Conservation (phyloP, 2,888 invertebrate species). For the Kryphioiulus occultus region DNA sequence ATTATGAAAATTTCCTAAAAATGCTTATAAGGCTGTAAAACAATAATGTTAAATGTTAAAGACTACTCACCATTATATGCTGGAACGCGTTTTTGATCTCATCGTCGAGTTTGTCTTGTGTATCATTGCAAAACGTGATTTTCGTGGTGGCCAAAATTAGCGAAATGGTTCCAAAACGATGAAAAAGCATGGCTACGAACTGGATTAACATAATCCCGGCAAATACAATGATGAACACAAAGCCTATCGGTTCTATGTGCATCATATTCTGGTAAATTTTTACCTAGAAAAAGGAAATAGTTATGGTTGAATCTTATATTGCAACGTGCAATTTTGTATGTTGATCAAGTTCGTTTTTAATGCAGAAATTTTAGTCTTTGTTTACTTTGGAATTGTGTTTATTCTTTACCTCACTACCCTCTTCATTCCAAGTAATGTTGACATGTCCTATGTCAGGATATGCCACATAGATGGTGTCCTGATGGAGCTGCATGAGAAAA, state of each 20-base stretch:
- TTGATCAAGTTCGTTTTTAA: neutral
- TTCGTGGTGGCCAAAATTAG: constrained; percentile 63
- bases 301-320: neutral
- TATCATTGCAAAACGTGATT: neutral
- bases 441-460: constrained; percentile 67
- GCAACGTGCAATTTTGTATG: neutral
- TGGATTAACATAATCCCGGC: constrained; percentile 64
- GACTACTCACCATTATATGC: neutral
- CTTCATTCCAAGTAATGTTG: constrained; percentile 57
- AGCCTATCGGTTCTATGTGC: constrained; percentile 64
- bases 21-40: too few species aligned
- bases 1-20: too few species aligned
- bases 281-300: neutral
- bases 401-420: neutral
- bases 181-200: constrained; percentile 66
- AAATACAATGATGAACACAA: constrained; percentile 65
- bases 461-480: constrained; percentile 64
- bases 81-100: neutral
- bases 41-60: too few species aligned
- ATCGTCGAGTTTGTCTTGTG: neutral
- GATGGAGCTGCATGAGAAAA: constrained; percentile 67
- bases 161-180: constrained; percentile 65
- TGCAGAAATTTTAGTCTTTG: too few species aligned
- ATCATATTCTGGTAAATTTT: constrained; percentile 52
- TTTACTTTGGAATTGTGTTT: neutral